Base-by-base conservation (phyloP, 2,888 invertebrate species). In the Pseudolycoriella hygida region DNA sequence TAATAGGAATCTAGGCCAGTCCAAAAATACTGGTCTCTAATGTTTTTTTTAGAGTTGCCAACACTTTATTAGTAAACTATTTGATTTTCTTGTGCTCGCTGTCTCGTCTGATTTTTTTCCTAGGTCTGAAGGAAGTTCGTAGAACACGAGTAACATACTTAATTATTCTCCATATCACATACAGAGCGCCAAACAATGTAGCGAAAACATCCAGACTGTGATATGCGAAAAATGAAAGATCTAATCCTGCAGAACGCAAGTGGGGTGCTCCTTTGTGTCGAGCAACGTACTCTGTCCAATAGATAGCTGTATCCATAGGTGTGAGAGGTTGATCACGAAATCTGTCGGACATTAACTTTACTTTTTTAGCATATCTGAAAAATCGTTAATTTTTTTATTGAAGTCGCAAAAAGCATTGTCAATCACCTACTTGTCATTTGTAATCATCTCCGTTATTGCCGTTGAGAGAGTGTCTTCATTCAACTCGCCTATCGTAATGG, bases 281-380 rank as follows among this genome's bases (percentile, higher is more conserved):
- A 1, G 55, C 47, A 0, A 64, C 50, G 49, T 61, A 60, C 47
- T 63, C 63, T 1, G 60, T 56, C 64, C 64, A 64, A 52, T 60
- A 64, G 10, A 60, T 51, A 1, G 60, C 62, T 1, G 53, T 54
- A 5, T 64, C 57, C 43, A 60, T 17, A 0, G 61, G 55, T 5
- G 51, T 44, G 39, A 57, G 48, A 0, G 61, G 60, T 30, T 61
- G 62, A 54, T 64, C 64, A 6, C 50, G 56, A 48, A 53, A 64
- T 6, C 53, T 47, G 10, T 50, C 47, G 0, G 61, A 59, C 3
- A 60, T 53, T 3, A 43, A 20, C 6, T 49, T 46, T 0, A 56
- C 51, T 1, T 48, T 46, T 17, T 52, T 19, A 0, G 45, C 43
- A 46, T 55, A 62, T 2, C 44, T 44, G 14, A 20, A 38, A n/a